Base-by-base conservation (phyloP, 2,113 vertebrate species). In the Copsychus sechellarum region DNA sequence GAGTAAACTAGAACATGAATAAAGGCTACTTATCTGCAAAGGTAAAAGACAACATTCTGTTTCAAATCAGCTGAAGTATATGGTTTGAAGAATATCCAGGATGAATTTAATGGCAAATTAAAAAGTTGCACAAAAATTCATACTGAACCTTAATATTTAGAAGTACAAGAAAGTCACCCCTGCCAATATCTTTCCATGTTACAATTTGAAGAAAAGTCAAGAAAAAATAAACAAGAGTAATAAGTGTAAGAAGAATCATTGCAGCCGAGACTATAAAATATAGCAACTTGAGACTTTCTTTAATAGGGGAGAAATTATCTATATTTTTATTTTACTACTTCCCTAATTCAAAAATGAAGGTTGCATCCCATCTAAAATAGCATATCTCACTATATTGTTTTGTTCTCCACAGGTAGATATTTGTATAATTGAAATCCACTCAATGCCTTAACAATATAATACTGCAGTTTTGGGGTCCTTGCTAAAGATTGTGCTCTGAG, bases 261-360 rank as follows among this genome's bases (percentile, higher is more conserved):
- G 23, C 13, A 81, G 14, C 9, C 1, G 8, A 36, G 14, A 51
- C 14, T n/a, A 79, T 43, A 70, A 48, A 9, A 16, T 69, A 65
- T 9, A 25, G 13, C 12, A 87, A 54, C 18, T 50, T 0, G 0
- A 73, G 11, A 7, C 14, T 51, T 57, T 36, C 14, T 43, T 66
- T 62, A 47, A 33, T 3, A 14, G 14, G 3, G 16, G 9, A 51
- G 3, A 47, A 42, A 11, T 26, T 51, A 19, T n/a, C n/a, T 28
- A 4, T 69, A 58, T 64, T 86, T 34, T 78, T 64, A 58, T 8
- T 40, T 8, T 29, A 70, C 14, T 65, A 7, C 9, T 60, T 60
- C 22, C 12, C 40, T 79, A 79, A 62, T 43, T 69, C 4, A 61
- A 60, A 61, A 61, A 45, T 40, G 6, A 33, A 74, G 45, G 14